Percentiles rank a stretch among this genome's conserved stretches.
phyloP scores from a whole-genome alignment of 2,113 vertebrate genomes.

The Agapornis roseicollis region DNA sequence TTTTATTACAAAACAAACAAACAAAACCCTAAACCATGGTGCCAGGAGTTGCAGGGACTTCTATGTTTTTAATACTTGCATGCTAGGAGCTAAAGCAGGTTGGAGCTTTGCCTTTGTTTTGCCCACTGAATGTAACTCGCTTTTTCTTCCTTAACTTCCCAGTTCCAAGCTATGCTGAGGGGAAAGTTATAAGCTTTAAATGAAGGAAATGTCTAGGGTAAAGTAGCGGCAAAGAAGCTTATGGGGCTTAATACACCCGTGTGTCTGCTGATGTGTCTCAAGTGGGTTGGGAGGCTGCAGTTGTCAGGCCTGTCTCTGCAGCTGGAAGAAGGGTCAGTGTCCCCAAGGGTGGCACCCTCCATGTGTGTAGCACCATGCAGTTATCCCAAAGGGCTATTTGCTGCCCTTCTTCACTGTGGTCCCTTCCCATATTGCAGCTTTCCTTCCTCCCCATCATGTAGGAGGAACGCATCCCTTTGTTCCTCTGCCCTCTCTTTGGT shows the following conservation, averaged over 20 bases:
- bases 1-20: background rate
- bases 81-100: background rate
- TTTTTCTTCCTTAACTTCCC: background rate
- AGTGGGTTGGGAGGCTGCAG: background rate
- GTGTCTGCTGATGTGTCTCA: background rate
- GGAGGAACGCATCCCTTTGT: background rate
- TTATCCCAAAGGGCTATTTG: background rate
- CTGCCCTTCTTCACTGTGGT: background rate
- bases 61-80: background rate
- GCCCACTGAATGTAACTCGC: background rate
- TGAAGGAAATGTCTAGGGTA: background rate
- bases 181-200: background rate
- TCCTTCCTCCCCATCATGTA: fast-evolving
- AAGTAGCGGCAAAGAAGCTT: background rate
- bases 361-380: fast-evolving
- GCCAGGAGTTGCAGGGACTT: background rate
- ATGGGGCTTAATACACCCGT: fast-evolving
- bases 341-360: background rate
- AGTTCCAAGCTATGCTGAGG: background rate
- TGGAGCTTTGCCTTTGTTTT: background rate
- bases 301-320: background rate
- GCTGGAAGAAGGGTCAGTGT: background rate
- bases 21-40: background rate
- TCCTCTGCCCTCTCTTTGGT: background rate
- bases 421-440: background rate